phyloP scores from a whole-genome alignment of 1,140 invertebrate species.

The Caenorhabditis brenneri region DNA sequence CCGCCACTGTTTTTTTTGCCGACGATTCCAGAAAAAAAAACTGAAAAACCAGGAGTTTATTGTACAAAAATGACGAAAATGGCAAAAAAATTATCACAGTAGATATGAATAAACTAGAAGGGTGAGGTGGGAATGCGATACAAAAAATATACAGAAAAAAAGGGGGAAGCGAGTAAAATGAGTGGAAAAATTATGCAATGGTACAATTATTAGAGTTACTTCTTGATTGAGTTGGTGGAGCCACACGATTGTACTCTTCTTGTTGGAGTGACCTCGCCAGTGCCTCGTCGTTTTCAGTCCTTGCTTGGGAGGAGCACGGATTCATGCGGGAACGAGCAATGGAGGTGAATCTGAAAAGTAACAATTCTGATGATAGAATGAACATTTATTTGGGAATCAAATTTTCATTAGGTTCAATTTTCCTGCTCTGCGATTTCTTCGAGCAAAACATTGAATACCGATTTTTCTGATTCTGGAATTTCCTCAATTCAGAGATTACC shows the following conservation, averaged over 20 bases:
- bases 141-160: not conserved
- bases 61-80: not conserved
- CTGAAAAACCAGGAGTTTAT: not conserved
- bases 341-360: not conserved
- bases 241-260: not conserved
- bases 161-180: not conserved
- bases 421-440: too few species aligned
- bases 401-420: not conserved
- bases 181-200: not conserved
- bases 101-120: slow-evolving; percentile 1
- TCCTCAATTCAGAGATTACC: too few species aligned
- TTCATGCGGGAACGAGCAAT: slow-evolving; percentile 14
- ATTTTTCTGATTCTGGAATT: too few species aligned
- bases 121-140: not conserved
- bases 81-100: not conserved
- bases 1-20: not conserved
- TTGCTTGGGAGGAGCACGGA: not conserved
- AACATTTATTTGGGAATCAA: not conserved
- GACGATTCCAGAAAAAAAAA: not conserved
- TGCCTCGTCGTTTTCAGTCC: not conserved
- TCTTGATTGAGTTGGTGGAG: not conserved
- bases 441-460: too few species aligned
- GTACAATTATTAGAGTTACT: not conserved
- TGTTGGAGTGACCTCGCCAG: slow-evolving; percentile 1
- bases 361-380: too few species aligned